Conservation (phyloP, 2,888 invertebrate genomes). For the Sinhomidia bicolor region DNA sequence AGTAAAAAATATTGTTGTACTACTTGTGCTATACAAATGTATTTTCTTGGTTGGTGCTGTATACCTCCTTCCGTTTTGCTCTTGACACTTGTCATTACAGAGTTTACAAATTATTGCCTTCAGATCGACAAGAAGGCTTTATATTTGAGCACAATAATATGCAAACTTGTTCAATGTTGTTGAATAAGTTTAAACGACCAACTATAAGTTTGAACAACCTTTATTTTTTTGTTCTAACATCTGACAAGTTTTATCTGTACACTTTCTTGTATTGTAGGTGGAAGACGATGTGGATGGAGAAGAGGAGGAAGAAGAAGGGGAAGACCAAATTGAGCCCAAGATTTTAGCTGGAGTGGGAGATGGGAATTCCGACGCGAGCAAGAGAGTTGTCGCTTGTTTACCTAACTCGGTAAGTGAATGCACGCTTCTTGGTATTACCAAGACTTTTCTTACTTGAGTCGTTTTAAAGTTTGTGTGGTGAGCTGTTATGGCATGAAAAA, state of each 20-base stretch:
- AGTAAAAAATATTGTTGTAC: no score
- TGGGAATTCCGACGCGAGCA: conserved; percentile 38
- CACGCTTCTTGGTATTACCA: neutral
- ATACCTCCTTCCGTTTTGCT: neutral
- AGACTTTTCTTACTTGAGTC: neutral
- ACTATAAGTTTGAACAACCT: no score
- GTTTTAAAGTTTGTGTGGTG: neutral
- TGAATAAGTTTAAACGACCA: no score
- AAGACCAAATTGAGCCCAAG: conserved; percentile 52
- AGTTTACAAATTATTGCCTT: neutral
- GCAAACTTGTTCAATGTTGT: no score
- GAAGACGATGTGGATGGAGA: conserved; percentile 48
- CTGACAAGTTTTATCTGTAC: conserved; percentile 3
- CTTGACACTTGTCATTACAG: neutral
- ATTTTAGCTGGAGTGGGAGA: conserved; percentile 46
- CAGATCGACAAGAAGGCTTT: neutral
- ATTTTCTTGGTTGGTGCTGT: neutral
- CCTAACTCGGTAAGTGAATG: conserved; percentile 56
- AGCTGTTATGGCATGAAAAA: neutral
- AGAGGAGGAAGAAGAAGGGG: conserved; percentile 54
- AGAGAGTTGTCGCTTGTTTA: conserved; percentile 53
- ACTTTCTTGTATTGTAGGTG: conserved; percentile 12
- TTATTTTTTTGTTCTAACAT: neutral
- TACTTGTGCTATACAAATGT: no score
- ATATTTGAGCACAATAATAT: neutral